Evolutionary conservation across 2,113 vertebrate genomes (phyloP), one percentile per base, ranked within the genome.

Genomic region (Solea solea): DNA sequence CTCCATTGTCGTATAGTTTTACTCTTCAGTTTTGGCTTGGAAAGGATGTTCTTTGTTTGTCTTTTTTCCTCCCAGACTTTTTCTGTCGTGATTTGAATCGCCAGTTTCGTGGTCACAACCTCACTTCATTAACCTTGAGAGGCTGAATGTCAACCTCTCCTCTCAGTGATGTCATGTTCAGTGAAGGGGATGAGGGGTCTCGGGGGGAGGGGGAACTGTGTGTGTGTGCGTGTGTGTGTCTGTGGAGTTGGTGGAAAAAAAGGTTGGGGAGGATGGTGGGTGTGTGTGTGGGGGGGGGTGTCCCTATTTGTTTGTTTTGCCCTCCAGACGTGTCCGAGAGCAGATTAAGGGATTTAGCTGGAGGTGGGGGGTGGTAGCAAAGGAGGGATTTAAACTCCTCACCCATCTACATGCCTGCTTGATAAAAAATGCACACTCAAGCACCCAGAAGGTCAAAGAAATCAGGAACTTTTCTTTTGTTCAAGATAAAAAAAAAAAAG

Each of bases 231-330:
- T 28, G 53, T 46, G 64, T 53, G 64, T 69, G 21, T 21, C 21
- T 21, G 75, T 66, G 74, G 49, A 63, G 49, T 48, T 57, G 57
- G 59, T 41, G 44, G 72, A 34, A 53, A 44, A 50, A 54, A 39
- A 51, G 53, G 70, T 46, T 60, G 62, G 42, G 55, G 69, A 55
- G 39, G 39, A 56, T 8, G 28, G 42, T 53, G 51, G 1, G 54
- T 44, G 42, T 44, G 42, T 44, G 42, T 44, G 44, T 46, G 28
- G n/a, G 52, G 9, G 21, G 50, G 78, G 79, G 86, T 72, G 76
- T 66, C 86, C 85, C 79, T 86, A 90, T 91, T 90, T 90, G 89
- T 91, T 92, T 91, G 84, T 91, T 90, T 89, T 89, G 87, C 80
- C 90, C 89, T 90, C 89, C 86, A 92, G 91, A 92, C 86, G 72